Conservation (phyloP, 30 jellyfish, hydroid and myxozoan species). For the Sanderia malayensis region DNA sequence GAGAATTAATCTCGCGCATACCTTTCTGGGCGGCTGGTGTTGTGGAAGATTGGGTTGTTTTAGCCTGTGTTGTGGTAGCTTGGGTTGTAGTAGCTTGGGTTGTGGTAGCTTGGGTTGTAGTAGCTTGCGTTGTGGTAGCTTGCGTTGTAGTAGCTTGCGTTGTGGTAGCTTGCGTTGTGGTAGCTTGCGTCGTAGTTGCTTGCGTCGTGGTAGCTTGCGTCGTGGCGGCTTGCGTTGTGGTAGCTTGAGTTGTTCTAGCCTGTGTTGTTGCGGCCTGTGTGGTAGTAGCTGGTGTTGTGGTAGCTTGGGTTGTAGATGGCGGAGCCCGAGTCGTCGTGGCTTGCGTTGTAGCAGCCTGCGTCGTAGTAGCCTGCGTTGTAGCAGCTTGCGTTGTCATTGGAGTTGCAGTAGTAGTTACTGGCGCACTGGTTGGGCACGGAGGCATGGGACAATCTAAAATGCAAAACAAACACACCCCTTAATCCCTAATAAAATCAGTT, state of each 20-base stretch:
- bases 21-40: slow-evolving; percentile 10
- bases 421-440: slow-evolving; percentile 35
- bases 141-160: slow-evolving; percentile 37
- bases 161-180: slow-evolving; percentile 36
- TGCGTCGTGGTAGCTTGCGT: slow-evolving; percentile 17
- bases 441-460: slow-evolving; percentile 31
- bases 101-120: slow-evolving; percentile 27
- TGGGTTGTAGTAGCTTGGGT: slow-evolving; percentile 25
- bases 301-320: slow-evolving; percentile 10
- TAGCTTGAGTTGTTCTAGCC: slow-evolving; percentile 16
- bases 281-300: slow-evolving; percentile 46
- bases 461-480: too few relatives aligned
- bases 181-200: slow-evolving; percentile 26
- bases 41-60: neutral
- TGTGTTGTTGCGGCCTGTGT: slow-evolving; percentile 46
- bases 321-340: slow-evolving; percentile 25
- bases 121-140: slow-evolving; percentile 16
- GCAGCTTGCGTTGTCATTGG: slow-evolving; percentile 45
- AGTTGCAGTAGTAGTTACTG: slow-evolving; percentile 10
- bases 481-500: too few relatives aligned
- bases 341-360: slow-evolving; percentile 26
- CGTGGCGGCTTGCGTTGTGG: slow-evolving; percentile 30
- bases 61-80: slow-evolving; percentile 24
- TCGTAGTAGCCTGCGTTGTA: slow-evolving; percentile 32
- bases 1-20: slow-evolving; percentile 3